phyloP scores from a whole-genome alignment of 2,888 invertebrate genomes.

The Coelopa pilipes region DNA sequence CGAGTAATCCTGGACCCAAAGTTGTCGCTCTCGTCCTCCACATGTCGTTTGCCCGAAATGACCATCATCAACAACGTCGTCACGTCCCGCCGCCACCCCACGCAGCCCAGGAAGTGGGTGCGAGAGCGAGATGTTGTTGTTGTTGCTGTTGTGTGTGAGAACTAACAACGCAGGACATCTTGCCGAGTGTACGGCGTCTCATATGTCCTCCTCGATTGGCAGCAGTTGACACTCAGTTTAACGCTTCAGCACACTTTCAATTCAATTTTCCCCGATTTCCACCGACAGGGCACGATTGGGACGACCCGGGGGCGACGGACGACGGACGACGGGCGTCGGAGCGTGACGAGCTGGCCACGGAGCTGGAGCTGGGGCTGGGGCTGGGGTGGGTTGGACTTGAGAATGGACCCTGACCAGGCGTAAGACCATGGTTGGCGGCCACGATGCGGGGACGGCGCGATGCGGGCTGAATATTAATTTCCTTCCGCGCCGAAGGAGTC shows the following conservation, averaged over 20 bases:
- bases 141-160: neutral
- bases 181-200: slow-evolving; percentile 56
- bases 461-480: slow-evolving; percentile 7
- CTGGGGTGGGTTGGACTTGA: no score
- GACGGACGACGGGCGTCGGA: slow-evolving; percentile 51
- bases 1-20: neutral
- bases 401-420: slow-evolving; percentile 45
- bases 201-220: slow-evolving; percentile 62
- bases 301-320: neutral
- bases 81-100: neutral
- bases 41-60: slow-evolving; percentile 26
- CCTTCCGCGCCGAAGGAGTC: neutral
- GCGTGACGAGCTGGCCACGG: slow-evolving; percentile 48
- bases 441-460: neutral
- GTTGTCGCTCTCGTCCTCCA: slow-evolving; percentile 1
- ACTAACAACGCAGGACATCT: slow-evolving; percentile 52
- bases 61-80: slow-evolving; percentile 30
- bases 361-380: no score
- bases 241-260: slow-evolving; percentile 67
- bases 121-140: neutral
- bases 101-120: neutral
- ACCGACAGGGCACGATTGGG: neutral
- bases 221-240: slow-evolving; percentile 67
- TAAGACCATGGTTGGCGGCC: neutral
- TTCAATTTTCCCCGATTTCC: slow-evolving; percentile 55